Evolutionary conservation across 2,797 vertebrate species (phyloP), one percentile per base, ranked within the genome.

Genomic region (Oreortyx pictus): DNA sequence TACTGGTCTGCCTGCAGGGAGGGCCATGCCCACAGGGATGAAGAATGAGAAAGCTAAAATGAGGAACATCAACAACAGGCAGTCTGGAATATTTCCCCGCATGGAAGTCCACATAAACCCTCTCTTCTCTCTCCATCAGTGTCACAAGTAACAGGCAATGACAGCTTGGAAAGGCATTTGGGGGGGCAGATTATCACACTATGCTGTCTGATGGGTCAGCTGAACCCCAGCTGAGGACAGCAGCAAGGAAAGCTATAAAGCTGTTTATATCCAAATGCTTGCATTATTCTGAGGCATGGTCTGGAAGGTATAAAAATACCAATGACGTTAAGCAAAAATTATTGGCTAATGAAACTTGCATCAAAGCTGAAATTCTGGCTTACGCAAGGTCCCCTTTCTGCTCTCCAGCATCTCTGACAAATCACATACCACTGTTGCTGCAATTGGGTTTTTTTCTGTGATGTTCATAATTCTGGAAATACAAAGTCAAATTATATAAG

Each of bases 21-120:
- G 6, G 8, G 5, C 47, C 47, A 9, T 15, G 33, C 20, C 71
- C 16, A 5, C 12, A 49, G 31, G 82, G 33, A 3, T 0, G 4
- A 16, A 62, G 24, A 16, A 59, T 18, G 8, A 65, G 31, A 61
- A 49, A 31, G 27, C 16, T 19, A 61, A 65, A 50, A 23, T 7
- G 14, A 33, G 16, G 5, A 71, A 8, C 49, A 67, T 2, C 31
- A 22, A 6, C 10, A 47, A 64, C 54, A 75, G 5, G 15, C 62
- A 91, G 62, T 24, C 6, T 6, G 31, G 46, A 76, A 16, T 17
- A 5, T 7, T 8, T 52, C 35, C 20, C 27, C 20, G 11, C 0
- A 0, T 3, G 46, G 29, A 82, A 77, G 25, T 6, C 22, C 37
- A 29, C 33, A 6, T 1, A 2, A 37, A 20, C 1, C 43, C 29